Percentiles rank a stretch among this genome's conserved stretches.
Evolutionary conservation across 2,113 vertebrate species (phyloP).

Genomic region (Nothobranchius furzeri): DNA sequence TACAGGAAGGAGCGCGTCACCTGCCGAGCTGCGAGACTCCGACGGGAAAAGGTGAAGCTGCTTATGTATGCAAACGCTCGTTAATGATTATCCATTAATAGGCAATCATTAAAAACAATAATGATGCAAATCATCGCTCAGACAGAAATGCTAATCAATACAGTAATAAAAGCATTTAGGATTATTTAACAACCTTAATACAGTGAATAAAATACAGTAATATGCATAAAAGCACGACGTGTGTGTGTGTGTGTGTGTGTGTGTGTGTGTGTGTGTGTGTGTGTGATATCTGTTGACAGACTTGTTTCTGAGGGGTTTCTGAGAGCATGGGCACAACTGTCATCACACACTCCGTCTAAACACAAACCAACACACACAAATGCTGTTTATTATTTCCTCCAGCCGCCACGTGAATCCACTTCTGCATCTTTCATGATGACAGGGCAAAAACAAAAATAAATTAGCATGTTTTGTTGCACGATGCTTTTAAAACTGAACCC

Average conservation of each 20-base stretch:
- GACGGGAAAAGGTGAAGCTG: neutral
- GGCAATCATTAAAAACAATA: neutral
- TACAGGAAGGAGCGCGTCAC: constrained; percentile 53
- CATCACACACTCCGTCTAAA: constrained; percentile 33
- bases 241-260: constrained; percentile 32
- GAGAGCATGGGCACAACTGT: constrained; percentile 52
- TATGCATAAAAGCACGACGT: neutral
- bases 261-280: constrained; percentile 33
- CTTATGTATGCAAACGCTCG: neutral
- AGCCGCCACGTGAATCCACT: constrained; percentile 1
- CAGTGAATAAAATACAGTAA: neutral
- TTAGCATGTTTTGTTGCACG: constrained; percentile 3
- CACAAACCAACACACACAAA: constrained; percentile 15
- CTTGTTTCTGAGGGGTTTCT: constrained; percentile 33
- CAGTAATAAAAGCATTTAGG: neutral
- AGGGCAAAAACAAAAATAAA: neutral
- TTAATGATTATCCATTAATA: constrained; percentile 9
- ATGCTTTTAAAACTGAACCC: constrained; percentile 18
- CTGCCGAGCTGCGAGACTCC: constrained; percentile 39
- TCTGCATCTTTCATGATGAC: neutral
- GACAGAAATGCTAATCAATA: neutral
- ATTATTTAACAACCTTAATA: neutral
- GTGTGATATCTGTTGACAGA: constrained; percentile 39
- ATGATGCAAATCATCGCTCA: constrained; percentile 1
- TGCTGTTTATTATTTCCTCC: constrained; percentile 13